Percentiles rank a stretch among this genome's conserved stretches.
Conservation (phyloP, 2,888 invertebrate species). For the Pachydiplax longipennis region DNA sequence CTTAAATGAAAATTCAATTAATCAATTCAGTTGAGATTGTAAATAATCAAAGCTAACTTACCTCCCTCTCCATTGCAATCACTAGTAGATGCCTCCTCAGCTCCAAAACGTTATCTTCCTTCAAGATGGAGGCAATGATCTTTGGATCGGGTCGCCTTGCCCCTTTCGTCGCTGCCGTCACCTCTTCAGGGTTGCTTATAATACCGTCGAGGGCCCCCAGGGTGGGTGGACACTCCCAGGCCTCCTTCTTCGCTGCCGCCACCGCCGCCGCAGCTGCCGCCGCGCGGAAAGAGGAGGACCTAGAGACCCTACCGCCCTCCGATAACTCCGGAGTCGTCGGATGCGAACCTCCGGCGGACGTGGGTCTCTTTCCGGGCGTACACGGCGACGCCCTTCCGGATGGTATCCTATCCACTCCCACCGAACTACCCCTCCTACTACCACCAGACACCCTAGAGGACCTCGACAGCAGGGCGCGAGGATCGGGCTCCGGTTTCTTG, state of each 20-base stretch:
- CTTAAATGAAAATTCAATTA: no score
- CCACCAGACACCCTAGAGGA: slow-evolving; percentile 57
- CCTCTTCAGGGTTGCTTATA: slow-evolving; percentile 60
- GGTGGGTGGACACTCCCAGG: neutral
- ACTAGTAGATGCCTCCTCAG: slow-evolving; percentile 84
- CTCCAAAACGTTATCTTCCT: slow-evolving; percentile 81
- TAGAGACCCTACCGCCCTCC: neutral
- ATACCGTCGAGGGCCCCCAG: slow-evolving; percentile 74
- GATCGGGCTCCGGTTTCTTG: slow-evolving; percentile 67
- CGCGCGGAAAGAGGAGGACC: slow-evolving; percentile 17
- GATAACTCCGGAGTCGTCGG: slow-evolving; percentile 51
- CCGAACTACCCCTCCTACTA: slow-evolving; percentile 56
- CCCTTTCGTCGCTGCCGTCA: neutral
- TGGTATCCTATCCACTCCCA: slow-evolving; percentile 58
- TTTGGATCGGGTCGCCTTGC: slow-evolving; percentile 67
- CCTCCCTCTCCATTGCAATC: slow-evolving; percentile 85
- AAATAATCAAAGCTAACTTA: slow-evolving; percentile 54
- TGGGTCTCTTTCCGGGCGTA: slow-evolving; percentile 51
- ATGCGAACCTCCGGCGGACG: slow-evolving; percentile 55
- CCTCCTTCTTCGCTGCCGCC: neutral
- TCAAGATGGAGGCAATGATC: slow-evolving; percentile 83
- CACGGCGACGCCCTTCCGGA: slow-evolving; percentile 47
- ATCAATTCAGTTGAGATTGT: no score
- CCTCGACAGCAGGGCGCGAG: slow-evolving; percentile 64
- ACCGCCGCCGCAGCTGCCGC: neutral